Evolutionary conservation across 2,888 invertebrate genomes (phyloP).

Genomic region (Coleophora deauratella): DNA sequence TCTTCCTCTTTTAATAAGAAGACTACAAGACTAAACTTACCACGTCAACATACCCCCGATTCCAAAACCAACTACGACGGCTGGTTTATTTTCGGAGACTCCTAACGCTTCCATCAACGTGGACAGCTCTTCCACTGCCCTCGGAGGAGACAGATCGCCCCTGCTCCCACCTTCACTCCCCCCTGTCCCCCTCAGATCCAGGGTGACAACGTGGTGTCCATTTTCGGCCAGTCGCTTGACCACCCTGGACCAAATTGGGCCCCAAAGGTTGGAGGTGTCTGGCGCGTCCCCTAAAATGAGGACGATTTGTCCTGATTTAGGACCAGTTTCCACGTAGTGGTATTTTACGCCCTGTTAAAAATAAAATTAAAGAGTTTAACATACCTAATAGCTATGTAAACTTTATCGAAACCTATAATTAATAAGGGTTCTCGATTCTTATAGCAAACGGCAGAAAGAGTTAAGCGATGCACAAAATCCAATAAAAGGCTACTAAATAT

Average conservation of each 20-base stretch:
- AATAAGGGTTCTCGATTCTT: too few species aligned
- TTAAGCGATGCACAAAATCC: too few species aligned
- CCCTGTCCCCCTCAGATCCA: slow-evolving; percentile 60
- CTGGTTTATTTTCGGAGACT: slow-evolving; percentile 42
- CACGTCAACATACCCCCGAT: slow-evolving; percentile 65
- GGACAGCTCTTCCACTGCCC: slow-evolving; percentile 49
- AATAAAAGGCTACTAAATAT: too few species aligned
- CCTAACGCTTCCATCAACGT: slow-evolving; percentile 48
- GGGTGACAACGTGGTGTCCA: slow-evolving; percentile 49
- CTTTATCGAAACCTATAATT: too few species aligned
- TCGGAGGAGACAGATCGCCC: slow-evolving; percentile 48
- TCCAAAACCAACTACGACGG: slow-evolving; percentile 56
- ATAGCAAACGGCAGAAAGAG: too few species aligned
- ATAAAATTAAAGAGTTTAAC: neutral
- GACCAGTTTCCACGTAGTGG: slow-evolving; percentile 63
- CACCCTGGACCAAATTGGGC: slow-evolving; percentile 46
- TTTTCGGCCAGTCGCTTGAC: slow-evolving; percentile 43
- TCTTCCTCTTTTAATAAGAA: too few species aligned
- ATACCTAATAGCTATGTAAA: too few species aligned
- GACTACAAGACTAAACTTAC: too few species aligned
- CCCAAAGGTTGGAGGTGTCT: slow-evolving; percentile 47
- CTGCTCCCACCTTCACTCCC: slow-evolving; percentile 56
- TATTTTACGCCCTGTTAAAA: slow-evolving; percentile 59
- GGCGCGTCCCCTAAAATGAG: slow-evolving; percentile 61
- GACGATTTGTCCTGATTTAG: slow-evolving; percentile 42